Conservation (phyloP, 1,140 invertebrate species). For the Zophobas atratus region DNA sequence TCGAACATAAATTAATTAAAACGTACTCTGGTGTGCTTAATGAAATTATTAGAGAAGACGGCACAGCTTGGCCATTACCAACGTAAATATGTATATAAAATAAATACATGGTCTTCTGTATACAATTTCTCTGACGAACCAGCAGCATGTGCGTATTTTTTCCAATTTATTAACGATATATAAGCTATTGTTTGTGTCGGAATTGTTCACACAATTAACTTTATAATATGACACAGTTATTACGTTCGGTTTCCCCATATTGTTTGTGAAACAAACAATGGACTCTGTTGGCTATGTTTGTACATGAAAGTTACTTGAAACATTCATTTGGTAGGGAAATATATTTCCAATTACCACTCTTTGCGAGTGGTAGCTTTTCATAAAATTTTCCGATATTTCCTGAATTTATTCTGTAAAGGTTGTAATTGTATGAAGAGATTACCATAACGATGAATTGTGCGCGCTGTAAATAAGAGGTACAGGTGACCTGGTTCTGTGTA, state of each 20-base stretch:
- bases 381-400: not conserved
- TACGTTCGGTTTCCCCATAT: constrained; percentile 37
- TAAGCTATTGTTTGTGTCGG: constrained; percentile 37
- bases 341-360: constrained; percentile 25
- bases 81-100: not conserved
- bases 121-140: not conserved
- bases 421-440: too few species aligned
- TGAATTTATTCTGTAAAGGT: not conserved
- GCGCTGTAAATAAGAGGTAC: too few species aligned
- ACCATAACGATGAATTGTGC: too few species aligned
- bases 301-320: constrained; percentile 37
- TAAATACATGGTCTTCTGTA: not conserved
- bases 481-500: too few species aligned
- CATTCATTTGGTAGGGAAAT: constrained; percentile 36
- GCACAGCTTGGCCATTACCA: not conserved
- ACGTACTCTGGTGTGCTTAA: not conserved
- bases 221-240: constrained; percentile 43
- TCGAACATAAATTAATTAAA: not conserved
- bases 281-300: constrained; percentile 37
- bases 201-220: constrained; percentile 42
- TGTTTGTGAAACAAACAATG: constrained; percentile 42
- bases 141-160: not conserved
- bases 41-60: constrained; percentile 1
- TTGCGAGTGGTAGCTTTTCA: not conserved
- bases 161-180: constrained; percentile 35